Percentiles rank a stretch among this genome's conserved stretches.
Conservation (phyloP, 2,888 invertebrate genomes). For the Euspilapteryx auroguttella region DNA sequence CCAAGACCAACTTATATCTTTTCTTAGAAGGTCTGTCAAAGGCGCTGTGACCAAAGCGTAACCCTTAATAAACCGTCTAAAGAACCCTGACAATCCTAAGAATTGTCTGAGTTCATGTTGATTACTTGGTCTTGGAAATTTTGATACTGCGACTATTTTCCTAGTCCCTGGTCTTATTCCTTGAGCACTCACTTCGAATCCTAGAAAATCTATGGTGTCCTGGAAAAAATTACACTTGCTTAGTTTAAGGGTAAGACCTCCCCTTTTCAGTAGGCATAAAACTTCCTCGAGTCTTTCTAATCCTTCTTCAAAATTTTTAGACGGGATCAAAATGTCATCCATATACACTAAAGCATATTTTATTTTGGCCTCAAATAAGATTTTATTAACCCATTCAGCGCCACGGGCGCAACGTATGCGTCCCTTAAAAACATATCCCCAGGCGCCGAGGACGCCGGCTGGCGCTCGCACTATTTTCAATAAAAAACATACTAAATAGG, state of each 20-base stretch:
- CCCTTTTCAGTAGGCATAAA: not conserved
- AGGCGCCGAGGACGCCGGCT: too few relatives aligned
- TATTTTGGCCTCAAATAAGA: not conserved
- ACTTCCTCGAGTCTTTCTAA: not conserved
- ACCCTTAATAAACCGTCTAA: not conserved
- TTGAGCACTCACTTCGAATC: not conserved
- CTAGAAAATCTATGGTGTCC: not conserved
- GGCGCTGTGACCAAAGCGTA: conserved; percentile 1
- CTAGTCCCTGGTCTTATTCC: conserved; percentile 2
- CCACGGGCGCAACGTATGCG: too few relatives aligned
- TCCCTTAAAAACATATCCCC: too few relatives aligned
- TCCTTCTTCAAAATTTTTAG: not conserved
- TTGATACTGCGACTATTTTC: conserved; percentile 2
- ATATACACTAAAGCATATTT: conserved; percentile 1
- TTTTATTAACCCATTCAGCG: too few relatives aligned
- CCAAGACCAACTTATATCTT: conserved; percentile 1
- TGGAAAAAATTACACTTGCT: not conserved
- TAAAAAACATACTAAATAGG: too few relatives aligned
- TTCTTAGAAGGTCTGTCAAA: conserved; percentile 1
- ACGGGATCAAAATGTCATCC: not conserved
- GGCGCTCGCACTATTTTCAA: too few relatives aligned
- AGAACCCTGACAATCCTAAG: conserved; percentile 1
- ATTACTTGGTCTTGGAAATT: conserved; percentile 1
- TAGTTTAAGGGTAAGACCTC: not conserved
- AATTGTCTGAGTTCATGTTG: conserved; percentile 1